Conservation (phyloP, 2,797 vertebrate genomes). For the Danio tinwini region DNA sequence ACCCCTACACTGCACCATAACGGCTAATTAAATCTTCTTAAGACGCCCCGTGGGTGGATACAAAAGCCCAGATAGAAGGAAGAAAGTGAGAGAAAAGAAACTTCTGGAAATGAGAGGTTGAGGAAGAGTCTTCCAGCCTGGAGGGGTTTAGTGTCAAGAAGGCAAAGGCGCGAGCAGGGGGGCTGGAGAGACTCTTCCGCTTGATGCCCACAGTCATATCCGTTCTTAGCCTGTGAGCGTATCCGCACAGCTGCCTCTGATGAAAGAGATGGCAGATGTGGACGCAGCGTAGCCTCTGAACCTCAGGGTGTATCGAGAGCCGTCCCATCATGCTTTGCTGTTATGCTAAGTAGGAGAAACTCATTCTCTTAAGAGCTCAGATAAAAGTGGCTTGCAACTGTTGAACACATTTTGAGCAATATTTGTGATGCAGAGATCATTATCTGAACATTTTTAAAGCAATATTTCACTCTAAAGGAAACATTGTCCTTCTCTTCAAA, state of each 20-base stretch:
- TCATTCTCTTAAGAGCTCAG: slow-evolving; percentile 19
- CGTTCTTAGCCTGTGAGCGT: slow-evolving; percentile 18
- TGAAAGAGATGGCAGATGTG: slow-evolving; percentile 45
- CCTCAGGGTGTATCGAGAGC: slow-evolving; percentile 24
- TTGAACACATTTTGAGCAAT: background rate
- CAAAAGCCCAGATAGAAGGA: slow-evolving; percentile 16
- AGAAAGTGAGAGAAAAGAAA: slow-evolving; percentile 32
- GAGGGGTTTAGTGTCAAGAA: slow-evolving; percentile 25
- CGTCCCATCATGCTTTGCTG: slow-evolving; percentile 23
- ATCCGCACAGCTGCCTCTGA: slow-evolving; percentile 42
- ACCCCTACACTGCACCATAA: slow-evolving; percentile 51
- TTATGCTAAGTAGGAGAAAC: slow-evolving; percentile 15
- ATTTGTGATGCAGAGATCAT: background rate
- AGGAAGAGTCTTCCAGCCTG: slow-evolving; percentile 23
- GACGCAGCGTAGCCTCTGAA: slow-evolving; percentile 35
- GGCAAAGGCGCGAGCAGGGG: slow-evolving; percentile 8
- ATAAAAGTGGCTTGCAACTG: slow-evolving; percentile 5
- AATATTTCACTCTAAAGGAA: background rate
- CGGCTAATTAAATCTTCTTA: slow-evolving; percentile 65
- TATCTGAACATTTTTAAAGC: background rate
- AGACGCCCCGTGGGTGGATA: slow-evolving; percentile 40
- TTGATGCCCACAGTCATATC: slow-evolving; percentile 38
- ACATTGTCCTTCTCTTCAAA: too few relatives aligned
- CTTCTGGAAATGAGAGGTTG: background rate
- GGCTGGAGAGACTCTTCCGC: slow-evolving; percentile 35